Base-by-base conservation (phyloP, 2,113 vertebrate genomes). In the Limanda limanda region DNA sequence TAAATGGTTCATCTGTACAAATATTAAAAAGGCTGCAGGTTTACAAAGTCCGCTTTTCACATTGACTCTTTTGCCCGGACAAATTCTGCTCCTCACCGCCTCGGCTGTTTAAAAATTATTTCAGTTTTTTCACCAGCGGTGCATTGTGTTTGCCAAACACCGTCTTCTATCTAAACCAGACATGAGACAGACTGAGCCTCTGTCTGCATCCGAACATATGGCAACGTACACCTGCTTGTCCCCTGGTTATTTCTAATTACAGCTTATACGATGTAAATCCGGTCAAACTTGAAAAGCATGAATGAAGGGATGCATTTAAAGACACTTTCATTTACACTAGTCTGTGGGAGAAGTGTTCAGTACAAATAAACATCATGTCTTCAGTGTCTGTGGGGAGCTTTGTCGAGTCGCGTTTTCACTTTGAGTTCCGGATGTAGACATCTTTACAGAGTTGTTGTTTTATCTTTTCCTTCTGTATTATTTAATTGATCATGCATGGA, bases 121-220 rank as follows among this genome's bases (percentile, higher is more conserved):
- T 69, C 10, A 24, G 51, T 17, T 47, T 17, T n/a, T n/a, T n/a
- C n/a, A n/a, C 17, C 14, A 1, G 2, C 52, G 1, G 65, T 66
- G n/a, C 40, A 10, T 67, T 25, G 20, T 73, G 59, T 79, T 58
- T 76, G 42, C 25, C 47, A 79, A 65, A 52, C 56, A 18, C 10
- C 48, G 37, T 65, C 64, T 55, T 24, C 54, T 12, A 56, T 71
- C n/a, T 51, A 20, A 64, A 27, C 52, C 48, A 37, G n/a, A 76
- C 14, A 76, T 3, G 7, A 61, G 56, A 55, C 62, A 57, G 4
- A 25, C 23, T 4, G 54, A 52, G 61, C 17, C 35, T 47, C 31
- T 58, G 20, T 55, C 55, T 66, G 68, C 68, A 71, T 75, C 77
- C 0, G 48, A 68, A 57, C 68, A 72, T 69, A 71, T 77, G 65